Percentiles rank a stretch among this genome's conserved stretches.
Evolutionary conservation across 2,113 vertebrate genomes (phyloP).

Genomic region (Hipposideros armiger): DNA sequence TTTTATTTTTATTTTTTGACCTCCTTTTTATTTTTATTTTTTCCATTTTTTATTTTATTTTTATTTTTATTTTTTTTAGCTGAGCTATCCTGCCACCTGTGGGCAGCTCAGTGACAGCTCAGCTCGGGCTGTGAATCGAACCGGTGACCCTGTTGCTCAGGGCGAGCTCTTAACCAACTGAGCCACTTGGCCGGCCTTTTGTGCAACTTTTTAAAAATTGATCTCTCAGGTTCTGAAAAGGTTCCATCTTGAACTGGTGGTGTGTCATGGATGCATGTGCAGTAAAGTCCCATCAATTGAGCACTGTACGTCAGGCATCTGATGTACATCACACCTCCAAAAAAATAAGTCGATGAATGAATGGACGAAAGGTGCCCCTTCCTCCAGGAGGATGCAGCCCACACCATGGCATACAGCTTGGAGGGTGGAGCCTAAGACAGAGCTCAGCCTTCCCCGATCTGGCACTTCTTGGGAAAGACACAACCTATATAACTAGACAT

Average conservation of each 20-base stretch:
- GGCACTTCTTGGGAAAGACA: not conserved
- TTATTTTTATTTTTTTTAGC: no score
- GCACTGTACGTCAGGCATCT: not conserved
- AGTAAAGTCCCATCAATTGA: not conserved
- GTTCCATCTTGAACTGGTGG: not conserved
- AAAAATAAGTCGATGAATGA: not conserved
- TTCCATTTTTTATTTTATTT: no score
- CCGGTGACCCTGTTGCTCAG: no score
- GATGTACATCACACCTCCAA: not conserved
- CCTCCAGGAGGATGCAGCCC: not conserved
- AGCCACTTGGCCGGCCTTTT: not conserved
- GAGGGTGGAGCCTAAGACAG: not conserved
- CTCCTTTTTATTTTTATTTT: no score
- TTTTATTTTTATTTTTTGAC: no score
- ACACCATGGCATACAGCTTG: not conserved
- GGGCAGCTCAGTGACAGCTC: no score
- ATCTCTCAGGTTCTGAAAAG: not conserved
- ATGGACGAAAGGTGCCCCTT: not conserved
- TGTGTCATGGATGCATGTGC: not conserved
- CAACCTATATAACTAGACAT: not conserved
- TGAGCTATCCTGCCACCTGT: no score
- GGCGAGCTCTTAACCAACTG: no score
- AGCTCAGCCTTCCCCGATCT: not conserved
- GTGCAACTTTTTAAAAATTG: not conserved
- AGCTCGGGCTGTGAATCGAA: no score